These are phyloP conservation scores for Phaedon cochleariae DNA, from an alignment of 2,888 invertebrate genomes.

Conservation along the genomic window DNA sequence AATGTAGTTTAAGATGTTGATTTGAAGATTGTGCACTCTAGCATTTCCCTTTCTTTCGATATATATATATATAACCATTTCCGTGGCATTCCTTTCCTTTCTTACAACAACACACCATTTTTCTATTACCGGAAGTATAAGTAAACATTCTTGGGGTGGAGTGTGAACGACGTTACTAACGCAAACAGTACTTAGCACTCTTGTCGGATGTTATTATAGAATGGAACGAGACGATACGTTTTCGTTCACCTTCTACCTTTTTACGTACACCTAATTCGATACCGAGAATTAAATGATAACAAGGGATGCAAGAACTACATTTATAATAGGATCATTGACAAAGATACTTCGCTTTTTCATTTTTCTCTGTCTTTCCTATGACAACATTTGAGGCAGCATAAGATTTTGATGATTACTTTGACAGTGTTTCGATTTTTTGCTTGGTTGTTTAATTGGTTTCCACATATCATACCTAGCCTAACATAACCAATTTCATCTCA, in stretches of 20 bases:
- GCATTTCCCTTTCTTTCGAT: too few relatives aligned
- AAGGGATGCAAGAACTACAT: neutral
- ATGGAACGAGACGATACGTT: conserved; percentile 48
- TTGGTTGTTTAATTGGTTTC: too few relatives aligned
- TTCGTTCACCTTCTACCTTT: conserved; percentile 37
- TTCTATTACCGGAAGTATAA: conserved; percentile 61
- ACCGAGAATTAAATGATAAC: conserved; percentile 46
- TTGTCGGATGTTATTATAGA: conserved; percentile 50
- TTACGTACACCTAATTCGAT: conserved; percentile 41
- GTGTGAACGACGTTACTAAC: conserved; percentile 56
- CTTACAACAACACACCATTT: conserved; percentile 58
- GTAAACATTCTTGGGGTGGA: conserved; percentile 57
- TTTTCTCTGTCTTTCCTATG: too few relatives aligned
- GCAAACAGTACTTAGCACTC: conserved; percentile 57
- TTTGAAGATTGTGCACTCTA: too few relatives aligned
- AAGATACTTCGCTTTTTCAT: neutral
- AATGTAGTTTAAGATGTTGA: too few relatives aligned
- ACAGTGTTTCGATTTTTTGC: too few relatives aligned
- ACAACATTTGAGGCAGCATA: too few relatives aligned
- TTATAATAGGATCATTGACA: neutral
- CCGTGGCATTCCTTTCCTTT: conserved; percentile 47
- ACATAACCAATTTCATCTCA: too few relatives aligned
- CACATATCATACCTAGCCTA: too few relatives aligned
- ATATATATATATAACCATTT: too few relatives aligned
- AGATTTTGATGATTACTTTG: too few relatives aligned